Percentiles rank a stretch among this genome's conserved stretches.
phyloP scores from a whole-genome alignment of 1,140 invertebrate species.

The Chionoecetes opilio region DNA sequence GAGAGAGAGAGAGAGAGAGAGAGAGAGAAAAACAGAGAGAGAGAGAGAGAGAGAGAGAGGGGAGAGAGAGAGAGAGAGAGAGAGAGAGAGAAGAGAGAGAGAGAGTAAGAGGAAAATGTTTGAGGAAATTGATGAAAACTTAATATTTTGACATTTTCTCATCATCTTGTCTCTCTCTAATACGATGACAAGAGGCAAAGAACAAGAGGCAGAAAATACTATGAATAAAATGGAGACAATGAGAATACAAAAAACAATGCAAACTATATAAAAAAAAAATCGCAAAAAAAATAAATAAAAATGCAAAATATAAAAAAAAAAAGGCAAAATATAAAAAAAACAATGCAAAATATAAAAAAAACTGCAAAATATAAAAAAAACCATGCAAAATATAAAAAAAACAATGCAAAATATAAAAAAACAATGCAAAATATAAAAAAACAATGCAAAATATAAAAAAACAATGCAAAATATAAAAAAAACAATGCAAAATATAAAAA shows the following conservation, averaged over 20 bases:
- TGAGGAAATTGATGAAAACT: too few species aligned
- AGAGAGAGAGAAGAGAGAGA: background rate
- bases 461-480: too few species aligned
- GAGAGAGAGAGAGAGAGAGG: background rate
- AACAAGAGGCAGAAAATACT: background rate
- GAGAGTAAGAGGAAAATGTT: background rate
- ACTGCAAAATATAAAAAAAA: background rate
- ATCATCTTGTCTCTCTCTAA: too few species aligned
- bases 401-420: background rate
- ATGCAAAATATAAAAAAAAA: background rate
- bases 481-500: too few species aligned
- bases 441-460: too few species aligned
- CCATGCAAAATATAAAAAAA: too few species aligned
- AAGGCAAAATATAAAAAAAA: background rate
- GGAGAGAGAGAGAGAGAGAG: background rate
- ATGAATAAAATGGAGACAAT: background rate
- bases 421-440: background rate
- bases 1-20: too few species aligned
- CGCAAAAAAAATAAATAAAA: background rate
- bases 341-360: background rate
- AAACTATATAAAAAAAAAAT: background rate
- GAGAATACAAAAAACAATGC: background rate
- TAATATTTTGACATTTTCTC: too few species aligned
- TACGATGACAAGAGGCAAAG: too few species aligned
- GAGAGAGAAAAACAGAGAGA: background rate